Percentiles rank a stretch among this genome's conserved stretches.
phyloP scores from a whole-genome alignment of 2,113 vertebrate species.

The Plestiodon gilberti region DNA sequence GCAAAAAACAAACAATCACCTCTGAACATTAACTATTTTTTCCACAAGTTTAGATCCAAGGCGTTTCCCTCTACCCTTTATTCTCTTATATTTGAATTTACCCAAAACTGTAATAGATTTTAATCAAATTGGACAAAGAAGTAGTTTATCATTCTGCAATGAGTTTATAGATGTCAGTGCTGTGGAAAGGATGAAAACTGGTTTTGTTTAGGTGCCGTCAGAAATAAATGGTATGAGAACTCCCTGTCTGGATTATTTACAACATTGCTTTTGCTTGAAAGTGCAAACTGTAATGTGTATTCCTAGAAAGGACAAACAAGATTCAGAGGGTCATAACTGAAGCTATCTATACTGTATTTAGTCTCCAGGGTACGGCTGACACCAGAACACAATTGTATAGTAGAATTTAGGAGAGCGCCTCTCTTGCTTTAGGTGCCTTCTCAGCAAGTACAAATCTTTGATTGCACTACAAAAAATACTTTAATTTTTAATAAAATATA shows the following conservation, averaged over 20 bases:
- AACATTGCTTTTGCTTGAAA: conserved; percentile 27
- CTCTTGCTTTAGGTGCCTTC: conserved; percentile 43
- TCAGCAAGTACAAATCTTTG: conserved; percentile 61
- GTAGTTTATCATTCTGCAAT: background rate
- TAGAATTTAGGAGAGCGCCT: conserved; percentile 40
- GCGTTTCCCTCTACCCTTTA: background rate
- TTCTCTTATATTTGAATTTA: conserved; percentile 3
- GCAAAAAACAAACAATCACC: background rate
- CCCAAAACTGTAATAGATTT: rapidly evolving
- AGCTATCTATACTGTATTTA: background rate
- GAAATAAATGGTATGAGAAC: conserved; percentile 2
- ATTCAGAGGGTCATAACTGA: background rate
- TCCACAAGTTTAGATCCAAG: background rate
- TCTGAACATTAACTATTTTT: background rate
- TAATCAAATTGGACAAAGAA: background rate
- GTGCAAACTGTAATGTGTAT: conserved; percentile 19
- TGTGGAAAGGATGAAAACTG: background rate
- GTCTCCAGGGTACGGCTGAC: rapidly evolving
- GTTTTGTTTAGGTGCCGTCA: conserved; percentile 8
- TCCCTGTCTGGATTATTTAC: background rate
- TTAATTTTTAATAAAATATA: conserved; percentile 66
- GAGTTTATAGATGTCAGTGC: background rate
- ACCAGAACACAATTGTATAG: background rate
- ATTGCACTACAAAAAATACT: conserved; percentile 66
- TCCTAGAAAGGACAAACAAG: background rate